Evolutionary conservation across 2,113 vertebrate species (phyloP), one percentile per base, ranked within the genome.

Genomic region (Amphiprion ocellaris): DNA sequence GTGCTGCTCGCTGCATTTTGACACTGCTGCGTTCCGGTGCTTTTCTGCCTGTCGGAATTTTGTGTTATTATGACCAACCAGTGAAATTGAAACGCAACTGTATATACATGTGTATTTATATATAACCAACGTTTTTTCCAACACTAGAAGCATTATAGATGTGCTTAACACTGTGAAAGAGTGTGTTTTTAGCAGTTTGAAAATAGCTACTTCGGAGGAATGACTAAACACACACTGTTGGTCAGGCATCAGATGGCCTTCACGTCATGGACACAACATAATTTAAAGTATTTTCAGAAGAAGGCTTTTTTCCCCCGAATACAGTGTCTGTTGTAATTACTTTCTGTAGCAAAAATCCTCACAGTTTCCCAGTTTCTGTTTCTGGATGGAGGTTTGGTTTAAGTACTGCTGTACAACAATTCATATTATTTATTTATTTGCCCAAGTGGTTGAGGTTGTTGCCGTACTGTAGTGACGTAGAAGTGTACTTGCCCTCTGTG

Each of bases 1-100:
- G 1, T 5, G 26, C n/a, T 24, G 39, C 10, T 46, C 23, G 12
- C 28, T 21, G 10, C 24, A 4, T 44, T 4, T 65, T 24, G 30
- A 76, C 56, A 23, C 5, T 69, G 78, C 8, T 84, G 86, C 72
- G 11, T 88, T 90, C 66, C 3, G 0, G 65, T 56, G 46, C 30
- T 7, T 0, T 26, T 39, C 14, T 14, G 28, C 49, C 41, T 62
- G 39, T 69, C 17, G 41, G 46, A 52, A 33, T 39, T 59, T n/a
- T 60, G 10, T 2, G 9, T 39, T 16, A 30, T 17, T 2, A 19
- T 21, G 21, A 21, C 2, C 4, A 44, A 26, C 19, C 17, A 28
- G 14, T 44, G 41, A 11, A 14, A 14, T 44, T 17, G 21, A 9
- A 50, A 49, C 52, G 5, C 2, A 24, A 23, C 10, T 41, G 17